These are phyloP conservation scores for Xenopus tropicalis DNA, from an alignment of 2,113 vertebrate species.

Conservation along the genomic window UCB_Xtro_10.0 CM004444.2:143091501-143092000, in stretches of 20 bases:
- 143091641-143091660: no score
- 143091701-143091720: slow-evolving; percentile 52
- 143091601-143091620: neutral
- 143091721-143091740: slow-evolving; percentile 50
- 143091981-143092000: neutral
- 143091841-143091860: slow-evolving; percentile 94
- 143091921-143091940: neutral
- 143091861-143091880: slow-evolving; percentile 66
- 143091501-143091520: no score
- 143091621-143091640: no score
- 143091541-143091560: no score
- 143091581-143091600: neutral
- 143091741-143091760: slow-evolving; percentile 58
- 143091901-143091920: slow-evolving; percentile 40
- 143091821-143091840: slow-evolving; percentile 77
- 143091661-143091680: no score
- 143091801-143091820: slow-evolving; percentile 82
- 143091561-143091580: neutral
- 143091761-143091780: slow-evolving; percentile 60
- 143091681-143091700: slow-evolving; percentile 40
- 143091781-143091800: slow-evolving; percentile 75
- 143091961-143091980: slow-evolving; percentile 31
- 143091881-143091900: slow-evolving; percentile 7
- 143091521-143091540: no score
- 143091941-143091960: slow-evolving; percentile 17